phyloP scores from a whole-genome alignment of 1,140 invertebrate genomes.

The Elymnias hypermnestra region DNA sequence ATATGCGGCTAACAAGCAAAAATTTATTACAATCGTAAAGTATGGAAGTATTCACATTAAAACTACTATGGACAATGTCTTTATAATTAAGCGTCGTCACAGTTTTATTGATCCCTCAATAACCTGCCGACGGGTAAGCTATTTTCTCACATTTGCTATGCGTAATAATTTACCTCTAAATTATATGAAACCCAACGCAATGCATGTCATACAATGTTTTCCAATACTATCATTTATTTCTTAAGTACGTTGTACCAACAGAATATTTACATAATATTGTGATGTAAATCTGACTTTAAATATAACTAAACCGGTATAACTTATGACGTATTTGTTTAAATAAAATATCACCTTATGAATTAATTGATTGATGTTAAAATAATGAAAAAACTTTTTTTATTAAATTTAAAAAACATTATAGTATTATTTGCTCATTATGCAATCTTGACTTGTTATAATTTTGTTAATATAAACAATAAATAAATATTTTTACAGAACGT shows the following conservation, averaged over 20 bases:
- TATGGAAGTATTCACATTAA: slow-evolving; percentile 9
- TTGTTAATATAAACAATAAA: no score
- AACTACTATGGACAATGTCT: slow-evolving; percentile 11
- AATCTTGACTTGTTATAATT: no score
- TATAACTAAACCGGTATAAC: no score
- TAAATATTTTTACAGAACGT: no score
- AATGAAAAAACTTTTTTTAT: no score
- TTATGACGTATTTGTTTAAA: no score
- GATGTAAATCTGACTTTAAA: not conserved
- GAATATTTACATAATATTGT: not conserved
- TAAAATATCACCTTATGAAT: no score
- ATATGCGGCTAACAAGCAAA: slow-evolving; percentile 8
- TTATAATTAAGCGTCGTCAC: slow-evolving; percentile 21
- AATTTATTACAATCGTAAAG: slow-evolving; percentile 16
- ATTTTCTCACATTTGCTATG: slow-evolving; percentile 17
- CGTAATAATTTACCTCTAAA: slow-evolving; percentile 17
- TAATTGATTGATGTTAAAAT: no score
- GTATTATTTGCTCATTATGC: no score
- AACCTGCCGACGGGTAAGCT: slow-evolving; percentile 5
- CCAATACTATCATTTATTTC: slow-evolving; percentile 10
- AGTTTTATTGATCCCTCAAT: slow-evolving; percentile 15
- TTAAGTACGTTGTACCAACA: slow-evolving; percentile 8
- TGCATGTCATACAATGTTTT: slow-evolving; percentile 12
- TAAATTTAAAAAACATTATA: no score
- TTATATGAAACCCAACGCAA: slow-evolving; percentile 7